Evolutionary conservation across 2,888 invertebrate genomes (phyloP).

Genomic region (Synergus laeviventris): DNA sequence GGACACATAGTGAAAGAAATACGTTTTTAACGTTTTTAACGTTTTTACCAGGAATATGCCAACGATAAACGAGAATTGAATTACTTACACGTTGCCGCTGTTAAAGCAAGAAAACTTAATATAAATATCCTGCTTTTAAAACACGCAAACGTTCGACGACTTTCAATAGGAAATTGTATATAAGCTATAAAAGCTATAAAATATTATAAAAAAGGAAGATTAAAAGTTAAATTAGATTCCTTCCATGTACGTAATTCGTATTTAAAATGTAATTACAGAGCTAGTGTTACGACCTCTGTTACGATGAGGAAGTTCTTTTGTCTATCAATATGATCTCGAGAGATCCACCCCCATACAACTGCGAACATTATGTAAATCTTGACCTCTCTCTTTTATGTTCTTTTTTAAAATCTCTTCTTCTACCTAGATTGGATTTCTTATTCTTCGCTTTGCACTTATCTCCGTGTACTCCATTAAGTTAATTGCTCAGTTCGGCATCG

Average conservation of each 20-base stretch:
- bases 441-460: slow-evolving; percentile 33
- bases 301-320: slow-evolving; percentile 22
- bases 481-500: slow-evolving; percentile 31
- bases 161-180: neutral
- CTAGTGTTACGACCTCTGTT: slow-evolving; percentile 26
- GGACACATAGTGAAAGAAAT: neutral
- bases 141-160: neutral
- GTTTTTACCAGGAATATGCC: neutral
- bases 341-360: slow-evolving; percentile 1
- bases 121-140: neutral
- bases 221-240: neutral
- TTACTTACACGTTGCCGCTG: neutral
- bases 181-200: neutral
- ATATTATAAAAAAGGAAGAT: neutral
- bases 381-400: slow-evolving; percentile 23
- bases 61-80: neutral
- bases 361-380: slow-evolving; percentile 38
- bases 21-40: too few relatives aligned
- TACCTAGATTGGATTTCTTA: slow-evolving; percentile 39
- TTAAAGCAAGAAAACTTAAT: neutral
- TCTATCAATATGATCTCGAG: slow-evolving; percentile 29
- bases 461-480: slow-evolving; percentile 33
- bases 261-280: slow-evolving; percentile 14
- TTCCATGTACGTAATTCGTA: slow-evolving; percentile 6
- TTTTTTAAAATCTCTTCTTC: slow-evolving; percentile 34